Conservation (phyloP, 2,797 vertebrate genomes). For the Jordanella pulchra region DNA sequence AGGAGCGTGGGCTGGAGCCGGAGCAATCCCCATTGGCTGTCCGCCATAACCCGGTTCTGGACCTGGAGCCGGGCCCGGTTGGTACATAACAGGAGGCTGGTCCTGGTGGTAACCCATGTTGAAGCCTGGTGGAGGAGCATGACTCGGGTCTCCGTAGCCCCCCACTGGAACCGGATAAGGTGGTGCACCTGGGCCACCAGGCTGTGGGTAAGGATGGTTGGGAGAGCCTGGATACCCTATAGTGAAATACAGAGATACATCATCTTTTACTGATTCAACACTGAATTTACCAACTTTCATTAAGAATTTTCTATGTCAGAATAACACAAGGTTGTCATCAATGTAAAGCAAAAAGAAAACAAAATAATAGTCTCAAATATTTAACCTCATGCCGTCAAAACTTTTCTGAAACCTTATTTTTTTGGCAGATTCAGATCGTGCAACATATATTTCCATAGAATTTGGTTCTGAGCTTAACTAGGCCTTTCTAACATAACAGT, state of each 20-base stretch:
- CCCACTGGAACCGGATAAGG: slow-evolving; percentile 73
- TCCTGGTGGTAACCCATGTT: slow-evolving; percentile 67
- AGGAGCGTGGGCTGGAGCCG: slow-evolving; percentile 41
- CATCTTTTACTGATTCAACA: background rate
- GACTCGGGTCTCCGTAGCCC: slow-evolving; percentile 70
- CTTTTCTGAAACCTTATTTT: too few species aligned
- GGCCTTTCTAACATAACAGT: too few species aligned
- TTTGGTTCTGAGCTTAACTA: too few species aligned
- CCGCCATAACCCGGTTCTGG: slow-evolving; percentile 57
- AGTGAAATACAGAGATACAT: background rate
- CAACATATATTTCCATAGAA: too few species aligned
- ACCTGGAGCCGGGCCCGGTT: slow-evolving; percentile 67
- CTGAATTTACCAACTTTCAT: too few species aligned
- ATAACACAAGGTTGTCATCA: too few species aligned
- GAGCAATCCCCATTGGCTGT: slow-evolving; percentile 20
- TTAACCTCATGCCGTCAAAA: too few species aligned
- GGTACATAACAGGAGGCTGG: slow-evolving; percentile 71
- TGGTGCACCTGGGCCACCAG: slow-evolving; percentile 49
- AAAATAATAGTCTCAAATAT: too few species aligned
- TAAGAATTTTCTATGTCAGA: too few species aligned
- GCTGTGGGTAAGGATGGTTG: slow-evolving; percentile 75
- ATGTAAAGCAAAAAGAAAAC: too few species aligned
- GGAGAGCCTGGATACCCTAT: slow-evolving; percentile 75
- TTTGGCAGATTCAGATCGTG: too few species aligned
- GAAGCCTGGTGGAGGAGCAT: slow-evolving; percentile 79